Conservation (phyloP, 2,113 vertebrate genomes). For the Colaptes auratus region DNA sequence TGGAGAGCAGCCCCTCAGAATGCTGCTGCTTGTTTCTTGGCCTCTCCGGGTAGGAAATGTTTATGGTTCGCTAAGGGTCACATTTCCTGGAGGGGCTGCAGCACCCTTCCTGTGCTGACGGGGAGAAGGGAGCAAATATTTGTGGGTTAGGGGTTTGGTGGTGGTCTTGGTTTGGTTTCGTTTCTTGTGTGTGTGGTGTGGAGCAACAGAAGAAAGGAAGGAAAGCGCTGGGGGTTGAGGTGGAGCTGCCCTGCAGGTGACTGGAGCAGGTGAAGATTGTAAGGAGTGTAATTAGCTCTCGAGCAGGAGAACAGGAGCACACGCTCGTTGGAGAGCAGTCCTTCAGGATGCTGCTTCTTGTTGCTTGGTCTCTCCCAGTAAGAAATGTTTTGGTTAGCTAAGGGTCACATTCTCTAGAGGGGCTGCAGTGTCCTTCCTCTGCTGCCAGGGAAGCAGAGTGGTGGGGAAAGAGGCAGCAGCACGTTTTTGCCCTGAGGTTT, state of each 20-base stretch:
- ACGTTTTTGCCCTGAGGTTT: neutral
- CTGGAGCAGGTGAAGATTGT: accelerated
- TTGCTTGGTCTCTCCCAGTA: accelerated
- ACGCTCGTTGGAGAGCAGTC: neutral
- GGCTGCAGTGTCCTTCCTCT: neutral
- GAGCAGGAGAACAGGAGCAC: accelerated
- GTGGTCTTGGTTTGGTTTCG: neutral
- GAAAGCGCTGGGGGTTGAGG: accelerated
- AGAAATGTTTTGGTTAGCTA: neutral
- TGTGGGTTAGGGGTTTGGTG: neutral
- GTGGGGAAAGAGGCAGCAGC: neutral
- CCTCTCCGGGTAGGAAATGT: neutral
- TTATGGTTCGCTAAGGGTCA: neutral
- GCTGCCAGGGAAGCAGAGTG: neutral
- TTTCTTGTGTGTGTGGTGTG: neutral
- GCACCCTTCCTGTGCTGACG: accelerated
- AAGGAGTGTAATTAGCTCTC: neutral
- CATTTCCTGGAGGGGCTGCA: accelerated
- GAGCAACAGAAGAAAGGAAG: neutral
- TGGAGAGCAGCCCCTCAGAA: no score
- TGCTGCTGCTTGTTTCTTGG: neutral
- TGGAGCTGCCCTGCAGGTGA: accelerated
- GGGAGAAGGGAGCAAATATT: neutral
- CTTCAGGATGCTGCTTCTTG: neutral
- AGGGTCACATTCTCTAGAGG: accelerated